Evolutionary conservation across 1,140 invertebrate species (phyloP).

Genomic region (Stenopsyche tienmushanensis): DNA sequence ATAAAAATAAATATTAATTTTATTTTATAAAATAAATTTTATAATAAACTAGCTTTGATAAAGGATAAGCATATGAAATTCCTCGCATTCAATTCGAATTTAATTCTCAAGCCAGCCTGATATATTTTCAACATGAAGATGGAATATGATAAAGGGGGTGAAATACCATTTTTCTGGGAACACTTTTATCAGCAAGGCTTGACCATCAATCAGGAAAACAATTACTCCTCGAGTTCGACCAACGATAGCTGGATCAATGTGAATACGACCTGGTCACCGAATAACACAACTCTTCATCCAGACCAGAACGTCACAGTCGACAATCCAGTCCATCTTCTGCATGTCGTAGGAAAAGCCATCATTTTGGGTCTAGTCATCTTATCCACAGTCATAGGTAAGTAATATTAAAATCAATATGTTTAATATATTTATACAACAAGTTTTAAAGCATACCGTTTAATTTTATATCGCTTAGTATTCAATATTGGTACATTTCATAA

Average conservation of each 20-base stretch:
- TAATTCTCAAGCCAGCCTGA: too few relatives aligned
- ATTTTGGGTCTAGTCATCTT: slow-evolving; percentile 53
- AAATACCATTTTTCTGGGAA: slow-evolving; percentile 1
- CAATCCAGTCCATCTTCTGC: slow-evolving; percentile 46
- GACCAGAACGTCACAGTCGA: slow-evolving; percentile 24
- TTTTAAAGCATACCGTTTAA: too few relatives aligned
- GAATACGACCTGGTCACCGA: not conserved
- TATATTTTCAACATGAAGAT: not conserved
- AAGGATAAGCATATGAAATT: too few relatives aligned
- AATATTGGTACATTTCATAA: too few relatives aligned
- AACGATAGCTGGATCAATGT: slow-evolving; percentile 10
- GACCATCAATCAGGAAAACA: not conserved
- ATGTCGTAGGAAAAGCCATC: slow-evolving; percentile 51
- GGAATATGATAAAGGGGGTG: slow-evolving; percentile 1
- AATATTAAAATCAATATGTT: too few relatives aligned
- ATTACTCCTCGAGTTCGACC: not conserved
- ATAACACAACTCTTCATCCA: not conserved
- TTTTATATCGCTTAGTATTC: too few relatives aligned
- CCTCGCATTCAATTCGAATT: too few relatives aligned
- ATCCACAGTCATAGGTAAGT: slow-evolving; percentile 53
- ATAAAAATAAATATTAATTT: too few relatives aligned
- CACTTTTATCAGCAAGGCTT: not conserved
- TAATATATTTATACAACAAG: too few relatives aligned
- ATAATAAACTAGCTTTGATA: too few relatives aligned
- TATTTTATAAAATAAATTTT: too few relatives aligned